Percentiles rank a stretch among this genome's conserved stretches.
These are phyloP conservation scores for Drosophila murphyi DNA, from an alignment of 1,140 invertebrate genomes.

Conservation along the genomic window DNA sequence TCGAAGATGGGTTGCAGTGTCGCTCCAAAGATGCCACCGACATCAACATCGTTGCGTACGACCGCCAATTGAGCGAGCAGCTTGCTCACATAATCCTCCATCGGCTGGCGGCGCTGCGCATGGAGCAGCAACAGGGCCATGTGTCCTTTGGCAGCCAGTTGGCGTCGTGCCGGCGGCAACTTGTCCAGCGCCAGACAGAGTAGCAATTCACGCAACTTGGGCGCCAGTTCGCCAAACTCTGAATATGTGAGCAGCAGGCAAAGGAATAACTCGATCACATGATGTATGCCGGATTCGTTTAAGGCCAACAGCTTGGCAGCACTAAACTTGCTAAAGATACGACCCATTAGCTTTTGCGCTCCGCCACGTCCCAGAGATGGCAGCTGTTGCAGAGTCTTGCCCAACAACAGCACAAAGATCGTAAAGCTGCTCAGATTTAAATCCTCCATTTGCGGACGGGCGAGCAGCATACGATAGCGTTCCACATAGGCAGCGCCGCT, in stretches of 20 bases:
- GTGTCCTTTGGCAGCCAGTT: slow-evolving; percentile 74
- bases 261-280: slow-evolving; percentile 79
- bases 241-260: slow-evolving; percentile 58
- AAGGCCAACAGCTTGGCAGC: slow-evolving; percentile 74
- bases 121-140: slow-evolving; percentile 76
- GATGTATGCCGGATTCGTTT: slow-evolving; percentile 80
- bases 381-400: slow-evolving; percentile 57
- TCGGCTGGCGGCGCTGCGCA: slow-evolving; percentile 49
- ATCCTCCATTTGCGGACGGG: slow-evolving; percentile 53
- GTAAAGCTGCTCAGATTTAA: slow-evolving; percentile 78
- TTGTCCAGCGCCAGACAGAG: slow-evolving; percentile 73
- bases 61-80: slow-evolving; percentile 60
- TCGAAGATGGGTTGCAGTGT: slow-evolving; percentile 63
- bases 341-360: slow-evolving; percentile 72
- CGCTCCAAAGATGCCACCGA: slow-evolving; percentile 57
- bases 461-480: slow-evolving; percentile 61
- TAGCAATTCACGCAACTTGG: slow-evolving; percentile 71
- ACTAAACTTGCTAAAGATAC: slow-evolving; percentile 83
- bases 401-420: slow-evolving; percentile 65
- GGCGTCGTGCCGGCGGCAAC: slow-evolving; percentile 53
- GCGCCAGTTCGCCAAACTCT: slow-evolving; percentile 60
- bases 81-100: slow-evolving; percentile 72
- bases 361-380: slow-evolving; percentile 24
- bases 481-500: slow-evolving; percentile 71
- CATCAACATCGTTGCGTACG: slow-evolving; percentile 67